phyloP scores from a whole-genome alignment of 2,113 vertebrate species.

The Parus major region DNA sequence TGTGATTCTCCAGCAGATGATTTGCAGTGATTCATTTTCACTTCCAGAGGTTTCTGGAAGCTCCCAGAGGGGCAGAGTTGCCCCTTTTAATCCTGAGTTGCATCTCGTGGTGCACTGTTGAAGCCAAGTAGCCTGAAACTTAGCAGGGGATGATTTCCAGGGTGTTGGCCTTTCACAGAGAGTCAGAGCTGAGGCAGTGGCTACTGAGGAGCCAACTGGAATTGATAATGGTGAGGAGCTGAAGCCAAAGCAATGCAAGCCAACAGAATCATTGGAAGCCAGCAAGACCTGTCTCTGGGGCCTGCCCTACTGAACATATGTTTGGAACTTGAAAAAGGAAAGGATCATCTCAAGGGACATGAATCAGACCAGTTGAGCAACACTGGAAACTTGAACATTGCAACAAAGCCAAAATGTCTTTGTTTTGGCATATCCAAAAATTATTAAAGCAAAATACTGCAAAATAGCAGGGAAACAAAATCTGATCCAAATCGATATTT shows the following conservation, averaged over 20 bases:
- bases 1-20: not conserved
- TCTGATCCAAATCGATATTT: not conserved
- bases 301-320: not conserved
- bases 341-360: not conserved
- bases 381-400: not conserved
- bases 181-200: not conserved
- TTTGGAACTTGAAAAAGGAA: not conserved
- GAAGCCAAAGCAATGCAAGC: not conserved
- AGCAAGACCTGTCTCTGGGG: not conserved
- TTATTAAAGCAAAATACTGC: not conserved
- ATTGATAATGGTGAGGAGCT: not conserved
- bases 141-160: not conserved
- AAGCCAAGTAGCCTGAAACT: not conserved
- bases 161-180: not conserved
- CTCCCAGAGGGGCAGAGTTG: not conserved
- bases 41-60: not conserved
- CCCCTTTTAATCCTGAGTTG: not conserved
- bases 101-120: rapidly evolving
- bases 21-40: not conserved
- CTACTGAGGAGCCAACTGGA: not conserved
- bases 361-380: not conserved
- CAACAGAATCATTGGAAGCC: not conserved
- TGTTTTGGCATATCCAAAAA: not conserved
- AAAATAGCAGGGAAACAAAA: not conserved
- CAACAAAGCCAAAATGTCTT: not conserved